Base-by-base conservation (phyloP, 2,888 invertebrate species). In the Syritta pipiens region DNA sequence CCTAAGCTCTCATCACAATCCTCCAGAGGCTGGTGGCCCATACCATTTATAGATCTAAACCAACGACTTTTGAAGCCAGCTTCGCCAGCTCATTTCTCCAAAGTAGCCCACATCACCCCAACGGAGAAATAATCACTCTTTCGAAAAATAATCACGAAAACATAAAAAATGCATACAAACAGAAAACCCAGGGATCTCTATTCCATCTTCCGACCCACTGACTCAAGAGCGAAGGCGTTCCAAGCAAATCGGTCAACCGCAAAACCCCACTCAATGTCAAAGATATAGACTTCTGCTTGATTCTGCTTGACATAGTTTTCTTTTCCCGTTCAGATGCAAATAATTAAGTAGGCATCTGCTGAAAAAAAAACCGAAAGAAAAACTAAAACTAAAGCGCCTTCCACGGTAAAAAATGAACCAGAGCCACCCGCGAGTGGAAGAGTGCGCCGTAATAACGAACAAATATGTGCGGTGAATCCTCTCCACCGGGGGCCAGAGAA, bases 261-360 rank as follows among this genome's bases (percentile, higher is more conserved):
- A 59, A 77, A 77, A 24, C 65, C 26, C 57, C 77, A 60, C 77
- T 71, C 77, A 77, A 77, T 77, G 77, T 71, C 77, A 77, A 77
- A 77, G 65, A 77, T 71, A n/a, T n/a, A 59, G 71, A 77, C 59
- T 71, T 65, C 77, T 65, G 71, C 77, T 77, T 71, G 65, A 77
- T 71, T 65, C 71, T 49, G 77, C 77, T 77, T 77, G 77, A 77
- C 77, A 77, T 71, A 77, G 46, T 77, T 77, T 77, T 77, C 77
- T 55, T 65, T 77, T 60, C 60, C 59, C 71, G 59, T 77, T 77
- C 65, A 65, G 53, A 60, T 77, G 65, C 77, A 77, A 77, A 77
- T 77, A 77, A 77, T 71, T 77, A 77, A 77, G 71, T 71, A 71
- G 76, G 71, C 44, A 71, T 69, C 62, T 46, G 10, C 40, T 42